Base-by-base conservation (phyloP, 2,113 vertebrate genomes). In the Cranoglanis bouderius region DNA sequence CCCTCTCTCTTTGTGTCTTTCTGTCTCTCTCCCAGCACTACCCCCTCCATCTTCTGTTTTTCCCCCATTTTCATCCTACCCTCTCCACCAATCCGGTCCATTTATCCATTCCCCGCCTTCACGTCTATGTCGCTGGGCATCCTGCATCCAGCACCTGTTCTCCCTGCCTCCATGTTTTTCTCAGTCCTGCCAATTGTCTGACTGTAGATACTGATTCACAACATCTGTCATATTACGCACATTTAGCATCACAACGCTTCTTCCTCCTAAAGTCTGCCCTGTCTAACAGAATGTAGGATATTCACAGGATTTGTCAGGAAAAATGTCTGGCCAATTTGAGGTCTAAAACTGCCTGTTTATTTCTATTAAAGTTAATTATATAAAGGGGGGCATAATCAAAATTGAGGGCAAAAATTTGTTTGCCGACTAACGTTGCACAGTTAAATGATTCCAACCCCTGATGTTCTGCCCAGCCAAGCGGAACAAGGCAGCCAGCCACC, bases 391-490 rank as follows among this genome's bases (percentile, higher is more conserved):
- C 0, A 78, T 49, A n/a, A 43, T 13, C 40, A 43, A 81, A 81
- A 67, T 29, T 67, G 43, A 87, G 77, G 77, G 77, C 57, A 81
- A 63, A 87, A 51, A 26, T 38, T 4, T 81, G 6, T 80, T 67
- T 84, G 43, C 3, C 0, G 1, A 57, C 84, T 82, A 90, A 43
- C 83, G 72, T 57, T 49, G 51, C 38, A 63, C 53, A 46, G 10
- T 65, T 24, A 38, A 70, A 6, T 18, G 81, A 81, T 63, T 70
- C 35, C 51, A 55, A 43, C 14, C 16, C 10, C 82, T 57, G 72
- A 91, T 88, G 70, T 88, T 87, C 87, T 87, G 70, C 83, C 67
- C 87, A 87, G 67, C 67, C 82, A 91, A n/a, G 67, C 88, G 21
- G 75, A 85, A 55, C 84, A 63, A 55, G 80, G 85, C 87, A 91